These are phyloP conservation scores for Loxodonta africana DNA, from an alignment of 2,113 vertebrate species.

Conservation along the genomic window DNA sequence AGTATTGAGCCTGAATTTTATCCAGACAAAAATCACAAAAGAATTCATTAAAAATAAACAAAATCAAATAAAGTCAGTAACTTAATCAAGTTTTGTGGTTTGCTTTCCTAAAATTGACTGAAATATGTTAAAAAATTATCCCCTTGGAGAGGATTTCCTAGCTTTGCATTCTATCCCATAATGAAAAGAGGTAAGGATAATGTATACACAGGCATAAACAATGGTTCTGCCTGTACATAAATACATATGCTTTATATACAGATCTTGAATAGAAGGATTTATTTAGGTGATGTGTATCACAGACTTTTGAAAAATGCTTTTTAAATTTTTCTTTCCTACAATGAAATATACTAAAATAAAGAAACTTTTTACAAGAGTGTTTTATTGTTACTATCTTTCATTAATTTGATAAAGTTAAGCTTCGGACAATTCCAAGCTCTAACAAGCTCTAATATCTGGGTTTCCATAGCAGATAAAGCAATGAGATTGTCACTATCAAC, in stretches of 20 bases:
- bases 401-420: conserved; percentile 21
- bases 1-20: conserved; percentile 61
- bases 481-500: not conserved
- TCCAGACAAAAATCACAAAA: conserved; percentile 76
- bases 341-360: conserved; percentile 47
- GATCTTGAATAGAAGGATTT: conserved; percentile 21
- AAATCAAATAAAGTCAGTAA: conserved; percentile 78
- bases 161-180: conserved; percentile 37
- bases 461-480: not conserved
- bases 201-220: conserved; percentile 74
- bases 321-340: conserved; percentile 12
- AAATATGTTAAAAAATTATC: conserved; percentile 74
- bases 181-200: conserved; percentile 54
- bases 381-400: conserved; percentile 57
- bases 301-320: conserved; percentile 38
- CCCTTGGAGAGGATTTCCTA: conserved; percentile 57
- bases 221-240: conserved; percentile 39
- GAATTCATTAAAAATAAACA: conserved; percentile 84
- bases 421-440: not conserved
- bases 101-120: conserved; percentile 67
- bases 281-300: conserved; percentile 37
- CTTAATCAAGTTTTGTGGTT: conserved; percentile 77
- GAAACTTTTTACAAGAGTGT: conserved; percentile 21
- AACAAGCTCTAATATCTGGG: not conserved
- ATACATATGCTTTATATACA: conserved; percentile 48